Conservation (phyloP, 2,113 vertebrate genomes). For the Periophthalmodon schlosseri region DNA sequence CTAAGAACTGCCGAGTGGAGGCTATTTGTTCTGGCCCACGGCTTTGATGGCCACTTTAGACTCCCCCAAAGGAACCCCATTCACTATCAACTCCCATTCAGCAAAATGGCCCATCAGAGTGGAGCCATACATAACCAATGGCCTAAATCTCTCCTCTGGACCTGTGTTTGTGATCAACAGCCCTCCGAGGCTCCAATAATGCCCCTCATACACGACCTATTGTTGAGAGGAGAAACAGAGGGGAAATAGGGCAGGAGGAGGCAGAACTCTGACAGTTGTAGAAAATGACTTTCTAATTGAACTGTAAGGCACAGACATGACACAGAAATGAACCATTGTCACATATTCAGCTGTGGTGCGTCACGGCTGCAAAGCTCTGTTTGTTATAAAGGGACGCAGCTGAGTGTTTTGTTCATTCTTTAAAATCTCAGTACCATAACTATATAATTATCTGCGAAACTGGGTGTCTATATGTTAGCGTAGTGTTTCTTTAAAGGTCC, state of each 20-base stretch:
- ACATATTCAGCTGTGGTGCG: constrained; percentile 54
- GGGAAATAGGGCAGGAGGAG: constrained; percentile 52
- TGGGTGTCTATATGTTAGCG: too few species aligned
- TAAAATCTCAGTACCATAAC: background rate
- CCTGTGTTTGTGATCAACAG: constrained; percentile 61
- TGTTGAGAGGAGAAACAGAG: constrained; percentile 51
- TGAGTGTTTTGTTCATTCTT: constrained; percentile 41
- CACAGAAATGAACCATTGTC: constrained; percentile 75
- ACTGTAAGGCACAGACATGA: constrained; percentile 66
- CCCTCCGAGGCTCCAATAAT: constrained; percentile 53
- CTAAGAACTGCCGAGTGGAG: constrained; percentile 38
- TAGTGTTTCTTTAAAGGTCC: too few species aligned
- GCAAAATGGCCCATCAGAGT: constrained; percentile 54
- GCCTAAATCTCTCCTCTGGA: constrained; percentile 45
- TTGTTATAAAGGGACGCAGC: constrained; percentile 37
- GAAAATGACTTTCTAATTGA: constrained; percentile 77
- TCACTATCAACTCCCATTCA: constrained; percentile 53
- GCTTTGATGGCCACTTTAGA: constrained; percentile 57
- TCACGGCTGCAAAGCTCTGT: constrained; percentile 44
- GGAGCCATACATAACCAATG: constrained; percentile 63
- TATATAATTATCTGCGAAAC: background rate
- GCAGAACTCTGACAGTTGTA: constrained; percentile 65
- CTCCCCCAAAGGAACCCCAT: constrained; percentile 55
- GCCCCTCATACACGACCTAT: constrained; percentile 41
- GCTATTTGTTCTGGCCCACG: constrained; percentile 60